Evolutionary conservation across 2,113 vertebrate species (phyloP), one percentile per base, ranked within the genome.

Genomic region (Aptenodytes forsteri): DNA sequence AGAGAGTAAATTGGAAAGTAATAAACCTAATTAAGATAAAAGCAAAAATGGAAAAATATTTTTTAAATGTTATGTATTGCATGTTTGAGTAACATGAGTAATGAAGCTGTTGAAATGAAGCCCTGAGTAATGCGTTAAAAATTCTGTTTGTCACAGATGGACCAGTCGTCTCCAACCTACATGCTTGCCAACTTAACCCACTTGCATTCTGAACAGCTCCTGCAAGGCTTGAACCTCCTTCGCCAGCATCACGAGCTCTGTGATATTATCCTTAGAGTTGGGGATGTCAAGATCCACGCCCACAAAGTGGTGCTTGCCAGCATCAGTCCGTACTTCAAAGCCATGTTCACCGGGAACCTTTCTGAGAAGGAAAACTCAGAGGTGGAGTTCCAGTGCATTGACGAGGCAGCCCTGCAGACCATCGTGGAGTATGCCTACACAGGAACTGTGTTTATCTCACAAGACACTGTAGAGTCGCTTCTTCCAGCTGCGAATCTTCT

Each of bases 291-390:
- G 98, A 99, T 99, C 96, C 99, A 99, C 64, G 99, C 99, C 9
- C 99, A 99, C 98, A 99, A 99, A 96, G 99, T 98, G 96, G 99
- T 99, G 86, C 98, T 99, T 90, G 99, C 99, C 97, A 99, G 99
- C 98, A 99, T 99, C 98, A 99, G 99, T 91, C 99, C 99, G 0
- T 99, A 99, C 97, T 99, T 99, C 98, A 99, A 99, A 98, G 99
- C 99, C 98, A 99, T 99, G 99, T 99, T 99, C 98, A 99, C 99
- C 0, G 99, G 99, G 73, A 99, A 99, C 97, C 98, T 99, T 52
- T 99, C 99, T 0, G 99, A 99, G 97, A 99, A 99, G 96, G 99
- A 99, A 98, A 99, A 99, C 82, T 98, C 99, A 0, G 99, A 99
- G 97, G 99, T 99, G 87, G 99, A 99, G 93, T 99, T 99, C 97